These are phyloP conservation scores for Junonia oenone DNA, from an alignment of 2,888 invertebrate species.

Conservation along the genomic window DNA sequence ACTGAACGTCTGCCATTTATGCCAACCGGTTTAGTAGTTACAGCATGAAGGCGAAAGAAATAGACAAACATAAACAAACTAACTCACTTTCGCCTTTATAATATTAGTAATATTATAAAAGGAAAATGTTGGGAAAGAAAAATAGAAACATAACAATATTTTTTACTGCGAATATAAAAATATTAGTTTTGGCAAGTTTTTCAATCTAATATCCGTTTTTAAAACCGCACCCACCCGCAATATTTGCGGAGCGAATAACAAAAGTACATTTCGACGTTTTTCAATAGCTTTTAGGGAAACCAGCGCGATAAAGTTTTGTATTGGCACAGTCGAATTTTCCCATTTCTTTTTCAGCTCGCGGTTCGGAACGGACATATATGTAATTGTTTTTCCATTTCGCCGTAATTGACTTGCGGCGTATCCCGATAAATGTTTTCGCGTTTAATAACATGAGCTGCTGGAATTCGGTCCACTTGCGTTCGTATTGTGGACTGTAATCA, in stretches of 20 bases:
- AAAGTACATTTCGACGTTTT: conserved; percentile 9
- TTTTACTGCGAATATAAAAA: not conserved
- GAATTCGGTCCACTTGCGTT: not conserved
- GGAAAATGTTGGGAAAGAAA: too few species aligned
- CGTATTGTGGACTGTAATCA: not conserved
- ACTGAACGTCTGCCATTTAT: too few species aligned
- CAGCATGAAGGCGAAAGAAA: too few species aligned
- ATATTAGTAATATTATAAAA: too few species aligned
- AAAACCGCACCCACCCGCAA: not conserved
- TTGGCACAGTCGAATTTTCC: conserved; percentile 7
- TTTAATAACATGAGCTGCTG: not conserved
- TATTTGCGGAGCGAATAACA: not conserved
- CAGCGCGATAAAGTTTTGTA: conserved; percentile 7
- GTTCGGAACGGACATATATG: conserved; percentile 48
- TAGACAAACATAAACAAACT: too few species aligned
- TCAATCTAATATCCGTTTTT: not conserved
- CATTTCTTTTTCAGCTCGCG: conserved; percentile 51
- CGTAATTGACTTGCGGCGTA: conserved; percentile 69
- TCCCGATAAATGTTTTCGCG: conserved; percentile 55
- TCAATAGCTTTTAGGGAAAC: conserved; percentile 20
- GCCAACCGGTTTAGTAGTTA: too few species aligned
- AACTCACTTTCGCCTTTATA: too few species aligned
- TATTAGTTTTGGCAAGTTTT: not conserved
- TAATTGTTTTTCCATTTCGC: conserved; percentile 68
- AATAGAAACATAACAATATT: too few species aligned